Evolutionary conservation across 1,140 invertebrate species (phyloP), one percentile per base, ranked within the genome.

Genomic region (Caerostris extrusa): DNA sequence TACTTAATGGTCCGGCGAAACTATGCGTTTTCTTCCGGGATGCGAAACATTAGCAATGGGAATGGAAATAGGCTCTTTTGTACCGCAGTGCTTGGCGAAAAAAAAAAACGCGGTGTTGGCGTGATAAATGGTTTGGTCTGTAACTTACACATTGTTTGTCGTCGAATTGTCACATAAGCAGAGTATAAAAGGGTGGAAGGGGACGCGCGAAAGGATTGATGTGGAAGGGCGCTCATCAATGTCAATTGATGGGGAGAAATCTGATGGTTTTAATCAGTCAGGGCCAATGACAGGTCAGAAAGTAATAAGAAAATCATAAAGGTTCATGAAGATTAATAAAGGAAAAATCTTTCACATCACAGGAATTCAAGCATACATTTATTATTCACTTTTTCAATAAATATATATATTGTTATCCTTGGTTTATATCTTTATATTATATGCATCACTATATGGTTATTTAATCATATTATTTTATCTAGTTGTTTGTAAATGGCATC

Each of bases 241-340:
- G 61, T 64, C 61, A 64, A 64, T 64, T 64, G 61, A 64, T 17
- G 61, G 17, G n/a, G 61, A n/a, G 61, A 64, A 64, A 64, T 64
- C 61, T 64, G 14, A 64, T 64, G 61, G 61, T 64, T 64, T 64
- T 64, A 12, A 64, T 64, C 61, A 64, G 61, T 64, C 61, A 64
- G n/a, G 61, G n/a, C 61, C 12, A 5, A 5, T 64, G 61, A 64
- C 61, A 64, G 61, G 14, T 5, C 8, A 6, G 6, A 64, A 64
- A 64, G 61, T 64, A 64, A 64, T 64, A 64, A 64, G 61, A 64
- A 64, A 64, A 64, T 64, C 61, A 64, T 64, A 17, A 64, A n/a
- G 17, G 61, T 6, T 64, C n/a, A 64, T 64, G 61, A 64, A 64
- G 61, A 64, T 64, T 64, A 64, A 64, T 64, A 64, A 64, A 64